A percentile compares a stretch with the other conserved stretches of the same genome.
phyloP scores from a whole-genome alignment of 2,888 invertebrate genomes.

The Hermodice carunculata region DNA sequence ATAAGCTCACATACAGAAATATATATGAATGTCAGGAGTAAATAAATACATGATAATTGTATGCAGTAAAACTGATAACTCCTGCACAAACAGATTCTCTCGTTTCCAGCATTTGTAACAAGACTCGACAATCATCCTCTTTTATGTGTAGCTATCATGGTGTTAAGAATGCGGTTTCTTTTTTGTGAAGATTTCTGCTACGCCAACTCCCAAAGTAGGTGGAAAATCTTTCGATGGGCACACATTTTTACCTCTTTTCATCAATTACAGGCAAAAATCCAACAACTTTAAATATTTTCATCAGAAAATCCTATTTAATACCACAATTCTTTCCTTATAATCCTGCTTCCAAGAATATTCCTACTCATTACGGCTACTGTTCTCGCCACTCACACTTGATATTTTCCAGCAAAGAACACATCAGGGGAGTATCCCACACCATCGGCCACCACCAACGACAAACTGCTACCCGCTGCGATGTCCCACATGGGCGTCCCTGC shows the following conservation, averaged over 20 bases:
- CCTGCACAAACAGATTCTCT: no score
- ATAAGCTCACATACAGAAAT: no score
- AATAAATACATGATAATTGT: no score
- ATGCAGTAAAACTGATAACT: no score
- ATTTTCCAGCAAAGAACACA: conserved; percentile 80
- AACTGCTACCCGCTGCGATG: conserved; percentile 77
- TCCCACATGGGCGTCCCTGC: conserved; percentile 74
- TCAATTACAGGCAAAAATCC: not conserved
- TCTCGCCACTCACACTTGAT: conserved; percentile 72
- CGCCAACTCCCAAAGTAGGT: not conserved
- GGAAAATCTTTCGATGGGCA: not conserved
- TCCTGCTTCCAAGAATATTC: no score
- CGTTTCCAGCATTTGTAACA: no score
- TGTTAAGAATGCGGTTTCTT: no score
- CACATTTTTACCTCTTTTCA: not conserved
- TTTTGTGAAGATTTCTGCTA: not conserved
- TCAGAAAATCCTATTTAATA: conserved; percentile 74
- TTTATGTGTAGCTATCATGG: no score
- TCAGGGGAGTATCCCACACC: conserved; percentile 72
- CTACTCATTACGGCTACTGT: no score
- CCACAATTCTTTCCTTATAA: conserved; percentile 71
- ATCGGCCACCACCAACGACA: conserved; percentile 79
- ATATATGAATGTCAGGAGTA: no score
- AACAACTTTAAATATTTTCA: conserved; percentile 74
- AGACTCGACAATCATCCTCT: no score